A percentile compares a stretch with the other conserved stretches of the same genome.
These are phyloP conservation scores for Tupiocoris notatus DNA, from an alignment of 2,888 invertebrate species.

Conservation along the genomic window DNA sequence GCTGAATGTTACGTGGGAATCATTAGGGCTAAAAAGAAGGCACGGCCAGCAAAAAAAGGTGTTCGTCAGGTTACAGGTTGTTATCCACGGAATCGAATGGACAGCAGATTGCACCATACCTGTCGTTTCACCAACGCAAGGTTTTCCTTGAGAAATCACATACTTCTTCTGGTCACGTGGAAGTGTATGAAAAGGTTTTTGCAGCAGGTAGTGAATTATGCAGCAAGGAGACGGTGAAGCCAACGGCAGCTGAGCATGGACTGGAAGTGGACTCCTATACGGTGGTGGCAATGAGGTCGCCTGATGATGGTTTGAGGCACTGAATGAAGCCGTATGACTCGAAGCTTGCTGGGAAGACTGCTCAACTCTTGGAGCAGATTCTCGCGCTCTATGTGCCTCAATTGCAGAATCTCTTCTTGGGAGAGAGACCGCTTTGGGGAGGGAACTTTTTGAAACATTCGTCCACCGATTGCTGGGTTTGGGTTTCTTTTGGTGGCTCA, in stretches of 20 bases:
- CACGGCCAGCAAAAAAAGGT: background rate
- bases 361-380: background rate
- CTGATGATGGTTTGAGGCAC: too few species aligned
- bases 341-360: background rate
- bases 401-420: too few species aligned
- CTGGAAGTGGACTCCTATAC: background rate
- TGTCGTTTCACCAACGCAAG: background rate
- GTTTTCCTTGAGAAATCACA: background rate
- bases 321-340: background rate
- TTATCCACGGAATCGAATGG: background rate
- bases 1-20: background rate
- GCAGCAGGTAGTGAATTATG: background rate
- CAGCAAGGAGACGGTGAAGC: background rate
- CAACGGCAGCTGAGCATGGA: background rate
- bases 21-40: background rate
- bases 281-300: background rate
- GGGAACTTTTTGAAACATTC: background rate
- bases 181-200: background rate
- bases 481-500: too few species aligned
- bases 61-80: background rate
- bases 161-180: background rate
- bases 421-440: background rate
- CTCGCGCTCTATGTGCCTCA: background rate
- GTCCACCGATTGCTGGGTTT: background rate
- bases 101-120: background rate